phyloP scores from a whole-genome alignment of 2,888 invertebrate genomes.

The Diabrotica balteata region DNA sequence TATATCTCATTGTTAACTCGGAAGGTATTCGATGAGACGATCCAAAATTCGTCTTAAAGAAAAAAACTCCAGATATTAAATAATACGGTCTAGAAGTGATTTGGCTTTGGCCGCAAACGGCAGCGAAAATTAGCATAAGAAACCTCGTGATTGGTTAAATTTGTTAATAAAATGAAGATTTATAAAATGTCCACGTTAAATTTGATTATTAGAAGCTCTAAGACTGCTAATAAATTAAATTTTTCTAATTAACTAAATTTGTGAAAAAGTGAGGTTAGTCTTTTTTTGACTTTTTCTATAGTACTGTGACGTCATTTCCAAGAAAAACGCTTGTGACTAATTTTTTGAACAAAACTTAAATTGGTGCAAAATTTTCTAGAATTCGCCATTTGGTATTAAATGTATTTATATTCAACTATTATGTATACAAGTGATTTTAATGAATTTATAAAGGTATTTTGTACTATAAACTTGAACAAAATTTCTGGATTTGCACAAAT shows the following conservation, averaged over 20 bases:
- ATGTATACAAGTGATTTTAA: constrained; percentile 52
- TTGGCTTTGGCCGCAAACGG: too few relatives aligned
- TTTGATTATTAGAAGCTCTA: constrained; percentile 59
- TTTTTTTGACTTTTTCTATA: constrained; percentile 30
- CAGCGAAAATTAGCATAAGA: too few relatives aligned
- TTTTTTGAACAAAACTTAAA: constrained; percentile 16
- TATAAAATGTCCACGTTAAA: constrained; percentile 56
- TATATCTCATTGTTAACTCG: constrained; percentile 3
- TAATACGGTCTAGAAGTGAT: background rate
- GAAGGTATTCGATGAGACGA: constrained; percentile 33
- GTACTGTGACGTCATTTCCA: constrained; percentile 43
- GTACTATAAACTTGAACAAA: constrained; percentile 50
- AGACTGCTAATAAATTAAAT: constrained; percentile 48
- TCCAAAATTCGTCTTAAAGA: constrained; percentile 39
- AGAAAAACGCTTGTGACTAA: constrained; percentile 32
- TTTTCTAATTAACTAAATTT: constrained; percentile 38
- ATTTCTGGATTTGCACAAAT: constrained; percentile 55
- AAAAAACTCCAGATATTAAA: constrained; percentile 1
- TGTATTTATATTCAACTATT: constrained; percentile 44
- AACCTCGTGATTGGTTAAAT: constrained; percentile 6
- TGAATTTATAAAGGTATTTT: constrained; percentile 45
- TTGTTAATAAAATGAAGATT: constrained; percentile 56
- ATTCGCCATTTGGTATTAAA: constrained; percentile 28
- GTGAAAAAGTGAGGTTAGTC: constrained; percentile 48
- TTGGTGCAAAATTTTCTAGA: constrained; percentile 26